Percentiles rank a stretch among this genome's conserved stretches.
Evolutionary conservation across 2,113 vertebrate species (phyloP).

Genomic region (Cephalopholis sonnerati): DNA sequence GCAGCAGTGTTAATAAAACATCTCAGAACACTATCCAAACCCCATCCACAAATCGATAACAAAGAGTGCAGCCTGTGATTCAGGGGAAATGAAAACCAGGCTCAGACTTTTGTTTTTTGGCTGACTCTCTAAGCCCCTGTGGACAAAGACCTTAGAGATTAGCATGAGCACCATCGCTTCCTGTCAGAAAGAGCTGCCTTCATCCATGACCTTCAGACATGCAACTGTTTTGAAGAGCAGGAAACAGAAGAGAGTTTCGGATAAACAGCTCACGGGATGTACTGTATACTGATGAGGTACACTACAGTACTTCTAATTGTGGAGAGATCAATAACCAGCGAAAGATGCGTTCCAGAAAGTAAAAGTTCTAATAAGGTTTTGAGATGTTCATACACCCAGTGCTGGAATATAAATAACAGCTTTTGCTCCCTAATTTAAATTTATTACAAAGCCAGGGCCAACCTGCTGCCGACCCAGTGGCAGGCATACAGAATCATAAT

Average conservation of each 20-base stretch:
- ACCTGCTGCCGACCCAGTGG: background rate
- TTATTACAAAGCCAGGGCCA: constrained; percentile 12
- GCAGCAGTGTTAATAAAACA: constrained; percentile 5
- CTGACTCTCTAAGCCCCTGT: background rate
- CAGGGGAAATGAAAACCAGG: constrained; percentile 2
- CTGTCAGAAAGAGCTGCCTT: constrained; percentile 22
- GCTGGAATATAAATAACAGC: background rate
- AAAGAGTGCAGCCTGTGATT: constrained; percentile 17
- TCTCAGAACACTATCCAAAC: background rate
- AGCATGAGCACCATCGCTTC: constrained; percentile 22
- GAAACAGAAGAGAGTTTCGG: background rate
- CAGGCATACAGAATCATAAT: background rate
- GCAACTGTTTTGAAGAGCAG: constrained; percentile 16
- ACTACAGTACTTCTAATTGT: background rate
- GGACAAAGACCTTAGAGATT: constrained; percentile 24
- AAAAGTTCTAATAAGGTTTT: background rate
- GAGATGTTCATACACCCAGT: background rate
- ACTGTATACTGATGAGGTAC: background rate
- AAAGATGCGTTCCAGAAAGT: background rate
- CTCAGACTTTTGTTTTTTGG: constrained; percentile 18
- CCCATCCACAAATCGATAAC: background rate
- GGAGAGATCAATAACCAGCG: constrained; percentile 5
- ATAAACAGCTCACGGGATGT: constrained; percentile 29
- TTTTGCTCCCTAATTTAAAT: constrained; percentile 39
- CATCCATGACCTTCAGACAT: constrained; percentile 31